phyloP scores from a whole-genome alignment of 2,113 vertebrate species.

The Heloderma charlesbogerti region DNA sequence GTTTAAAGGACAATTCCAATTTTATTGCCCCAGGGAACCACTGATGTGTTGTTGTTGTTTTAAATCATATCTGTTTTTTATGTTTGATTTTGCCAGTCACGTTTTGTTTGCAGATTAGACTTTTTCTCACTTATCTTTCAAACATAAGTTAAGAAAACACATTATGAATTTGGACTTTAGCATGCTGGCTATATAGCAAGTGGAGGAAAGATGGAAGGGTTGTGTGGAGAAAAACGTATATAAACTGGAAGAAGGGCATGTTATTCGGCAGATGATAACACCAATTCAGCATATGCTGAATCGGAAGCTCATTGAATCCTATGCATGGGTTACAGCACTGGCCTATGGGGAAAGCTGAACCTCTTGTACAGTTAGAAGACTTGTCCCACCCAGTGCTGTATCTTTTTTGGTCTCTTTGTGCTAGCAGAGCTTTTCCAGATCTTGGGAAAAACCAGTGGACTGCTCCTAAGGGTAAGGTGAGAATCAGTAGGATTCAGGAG shows the following conservation, averaged over 20 bases:
- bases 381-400: too few relatives aligned
- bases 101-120: slow-evolving; percentile 10
- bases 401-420: neutral
- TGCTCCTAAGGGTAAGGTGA: neutral
- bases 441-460: neutral
- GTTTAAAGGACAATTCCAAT: slow-evolving; percentile 22
- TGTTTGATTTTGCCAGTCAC: slow-evolving; percentile 7
- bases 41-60: neutral
- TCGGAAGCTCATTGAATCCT: neutral
- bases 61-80: slow-evolving; percentile 4
- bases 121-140: neutral
- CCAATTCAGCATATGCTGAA: neutral
- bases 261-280: neutral
- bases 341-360: neutral
- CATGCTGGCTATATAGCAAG: neutral
- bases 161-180: neutral
- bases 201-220: neutral
- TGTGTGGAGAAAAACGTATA: neutral
- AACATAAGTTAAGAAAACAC: neutral
- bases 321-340: neutral
- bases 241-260: neutral
- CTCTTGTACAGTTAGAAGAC: neutral
- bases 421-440: neutral
- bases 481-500: neutral
- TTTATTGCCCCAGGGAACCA: slow-evolving; percentile 1